Conservation (phyloP, 2,113 vertebrate genomes). For the Triplophysa rosa region DNA sequence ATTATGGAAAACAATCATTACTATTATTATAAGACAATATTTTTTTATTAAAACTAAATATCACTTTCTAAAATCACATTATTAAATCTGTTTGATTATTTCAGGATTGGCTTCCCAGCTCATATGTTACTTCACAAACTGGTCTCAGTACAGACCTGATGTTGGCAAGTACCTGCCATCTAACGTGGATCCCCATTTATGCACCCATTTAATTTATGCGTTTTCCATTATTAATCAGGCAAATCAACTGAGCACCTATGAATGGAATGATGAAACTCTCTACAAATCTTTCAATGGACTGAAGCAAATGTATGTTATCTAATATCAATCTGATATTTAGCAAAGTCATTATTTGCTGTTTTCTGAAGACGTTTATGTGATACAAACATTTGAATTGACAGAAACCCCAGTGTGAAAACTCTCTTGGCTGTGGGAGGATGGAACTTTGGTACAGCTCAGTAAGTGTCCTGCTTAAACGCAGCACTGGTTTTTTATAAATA, state of each 20-base stretch:
- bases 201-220: constrained; percentile 80
- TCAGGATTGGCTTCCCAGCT: constrained; percentile 77
- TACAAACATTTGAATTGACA: constrained; percentile 46
- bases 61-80: not conserved
- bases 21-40: not conserved
- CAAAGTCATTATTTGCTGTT: not conserved
- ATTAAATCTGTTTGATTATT: not conserved
- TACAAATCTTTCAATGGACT: constrained; percentile 72
- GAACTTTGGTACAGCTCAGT: constrained; percentile 72
- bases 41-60: not conserved
- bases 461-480: constrained; percentile 43
- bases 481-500: not conserved
- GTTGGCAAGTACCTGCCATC: constrained; percentile 67
- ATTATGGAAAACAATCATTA: no score
- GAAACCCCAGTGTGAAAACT: constrained; percentile 74
- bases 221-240: constrained; percentile 72
- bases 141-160: constrained; percentile 80
- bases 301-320: constrained; percentile 64
- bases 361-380: not conserved
- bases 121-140: constrained; percentile 85
- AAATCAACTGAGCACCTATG: constrained; percentile 68
- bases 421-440: constrained; percentile 76
- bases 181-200: constrained; percentile 76
- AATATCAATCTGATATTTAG: not conserved
- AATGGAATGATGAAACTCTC: constrained; percentile 74